Conservation (phyloP, 1,140 invertebrate species). For the Drosophila varians region DNA sequence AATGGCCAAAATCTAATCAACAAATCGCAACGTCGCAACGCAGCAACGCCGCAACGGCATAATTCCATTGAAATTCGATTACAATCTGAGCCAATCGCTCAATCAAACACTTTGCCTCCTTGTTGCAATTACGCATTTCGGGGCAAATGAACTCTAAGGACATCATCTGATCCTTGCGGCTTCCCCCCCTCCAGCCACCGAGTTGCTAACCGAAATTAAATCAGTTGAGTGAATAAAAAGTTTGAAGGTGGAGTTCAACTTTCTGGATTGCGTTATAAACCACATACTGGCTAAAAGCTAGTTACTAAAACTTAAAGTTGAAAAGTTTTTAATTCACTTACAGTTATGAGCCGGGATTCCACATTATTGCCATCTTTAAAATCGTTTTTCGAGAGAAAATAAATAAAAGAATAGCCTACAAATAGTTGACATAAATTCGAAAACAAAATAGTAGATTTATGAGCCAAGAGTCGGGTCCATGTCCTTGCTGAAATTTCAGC, state of each 20-base stretch:
- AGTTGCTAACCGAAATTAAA: slow-evolving; percentile 16
- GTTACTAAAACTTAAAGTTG: background rate
- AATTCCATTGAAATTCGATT: slow-evolving; percentile 71
- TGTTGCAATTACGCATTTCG: slow-evolving; percentile 47
- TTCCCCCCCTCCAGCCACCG: background rate
- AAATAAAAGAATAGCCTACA: background rate
- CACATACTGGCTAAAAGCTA: background rate
- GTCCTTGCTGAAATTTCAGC: slow-evolving; percentile 22
- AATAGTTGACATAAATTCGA: slow-evolving; percentile 10
- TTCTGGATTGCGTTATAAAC: background rate
- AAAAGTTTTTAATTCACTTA: background rate
- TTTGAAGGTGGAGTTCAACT: slow-evolving; percentile 6
- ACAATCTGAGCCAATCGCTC: slow-evolving; percentile 42
- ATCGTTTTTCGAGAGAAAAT: background rate
- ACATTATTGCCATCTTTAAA: background rate
- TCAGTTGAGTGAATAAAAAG: slow-evolving; percentile 4
- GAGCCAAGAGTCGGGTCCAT: slow-evolving; percentile 25
- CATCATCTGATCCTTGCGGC: slow-evolving; percentile 6
- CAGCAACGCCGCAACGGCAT: slow-evolving; percentile 12
- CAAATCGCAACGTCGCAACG: too few species aligned
- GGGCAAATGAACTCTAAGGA: slow-evolving; percentile 3
- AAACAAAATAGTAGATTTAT: slow-evolving; percentile 18
- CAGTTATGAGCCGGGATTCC: background rate
- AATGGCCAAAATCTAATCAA: slow-evolving; percentile 14
- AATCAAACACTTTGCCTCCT: slow-evolving; percentile 67